phyloP scores from a whole-genome alignment of 2,888 invertebrate genomes.

The Nesidiocoris tenuis region DNA sequence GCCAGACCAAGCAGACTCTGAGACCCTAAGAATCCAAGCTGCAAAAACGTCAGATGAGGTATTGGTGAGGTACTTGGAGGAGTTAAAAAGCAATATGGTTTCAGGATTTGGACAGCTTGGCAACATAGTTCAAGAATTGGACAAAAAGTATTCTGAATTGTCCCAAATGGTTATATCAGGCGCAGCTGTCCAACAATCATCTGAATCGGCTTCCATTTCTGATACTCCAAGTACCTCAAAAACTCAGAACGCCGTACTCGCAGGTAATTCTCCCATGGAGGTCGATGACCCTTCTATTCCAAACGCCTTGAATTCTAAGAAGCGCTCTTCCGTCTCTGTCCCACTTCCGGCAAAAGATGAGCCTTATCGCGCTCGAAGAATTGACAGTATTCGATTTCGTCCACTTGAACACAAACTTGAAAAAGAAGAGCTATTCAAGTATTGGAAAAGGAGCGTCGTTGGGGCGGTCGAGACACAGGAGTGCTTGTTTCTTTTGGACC shows the following conservation, averaged over 20 bases:
- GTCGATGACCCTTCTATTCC: too few species aligned
- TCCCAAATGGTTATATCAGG: background rate
- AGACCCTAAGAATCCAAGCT: constrained; percentile 6
- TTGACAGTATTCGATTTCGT: background rate
- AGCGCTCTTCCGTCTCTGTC: too few species aligned
- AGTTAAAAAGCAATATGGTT: background rate
- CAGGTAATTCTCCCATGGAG: too few species aligned
- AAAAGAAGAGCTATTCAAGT: background rate
- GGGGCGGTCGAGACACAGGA: constrained; percentile 12
- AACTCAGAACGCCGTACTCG: too few species aligned
- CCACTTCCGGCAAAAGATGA: background rate
- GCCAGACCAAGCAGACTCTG: background rate
- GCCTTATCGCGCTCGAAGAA: background rate
- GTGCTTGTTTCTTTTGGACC: constrained; percentile 6
- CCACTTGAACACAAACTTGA: constrained; percentile 14
- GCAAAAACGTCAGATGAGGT: constrained; percentile 15
- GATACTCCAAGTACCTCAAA: too few species aligned
- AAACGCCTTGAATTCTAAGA: too few species aligned
- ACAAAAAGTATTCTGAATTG: constrained; percentile 3
- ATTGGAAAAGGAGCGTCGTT: constrained; percentile 20
- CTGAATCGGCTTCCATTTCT: background rate
- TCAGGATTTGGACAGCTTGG: background rate
- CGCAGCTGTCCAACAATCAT: background rate
- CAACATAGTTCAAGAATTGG: background rate
- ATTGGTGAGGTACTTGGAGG: constrained; percentile 12